Evolutionary conservation across 2,797 vertebrate genomes (phyloP), one percentile per base, ranked within the genome.

Genomic region (Chelmon rostratus): DNA sequence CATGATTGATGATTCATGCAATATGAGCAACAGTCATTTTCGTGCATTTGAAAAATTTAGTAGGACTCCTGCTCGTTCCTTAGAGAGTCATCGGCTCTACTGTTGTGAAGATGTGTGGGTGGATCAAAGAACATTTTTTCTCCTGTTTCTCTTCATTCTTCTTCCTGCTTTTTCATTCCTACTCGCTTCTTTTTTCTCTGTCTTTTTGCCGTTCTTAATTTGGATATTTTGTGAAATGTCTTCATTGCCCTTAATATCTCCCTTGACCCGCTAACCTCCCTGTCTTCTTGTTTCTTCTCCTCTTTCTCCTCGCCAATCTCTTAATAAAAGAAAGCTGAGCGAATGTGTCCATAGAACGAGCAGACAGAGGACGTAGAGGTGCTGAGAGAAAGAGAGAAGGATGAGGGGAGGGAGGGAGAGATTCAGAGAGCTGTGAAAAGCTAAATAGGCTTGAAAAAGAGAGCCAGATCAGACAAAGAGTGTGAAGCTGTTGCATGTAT

Each of bases 291-390:
- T 63, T 54, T 85, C 49, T 59, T 63, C 49, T 69, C 12, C 42
- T 49, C 40, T 33, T 19, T 64, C 70, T 63, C 46, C 63, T 76
- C 73, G 23, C 28, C 21, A 10, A 44, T 81, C 79, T 76, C 64
- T 71, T 90, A 93, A 90, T 91, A 77, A 83, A 84, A 76, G 54
- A 68, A 15, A 71, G 80, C 33, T 6, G 21, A 58, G 70, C 78
- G 78, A 81, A 75, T 47, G 68, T 85, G 88, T 79, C 46, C 82
- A 11, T 74, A 78, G 82, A 79, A 76, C 82, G 86, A 84, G 80
- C 82, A 75, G 82, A 70, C 71, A 19, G 82, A 69, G 13, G 40
- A 86, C 88, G 89, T 88, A 89, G 81, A 88, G 87, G 75, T 69
- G 85, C 61, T 59, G 70, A 85, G 56, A 73, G 81, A 66, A 28